Conservation (phyloP, 1,140 invertebrate genomes). For the Drosophila mojavensis region DNA sequence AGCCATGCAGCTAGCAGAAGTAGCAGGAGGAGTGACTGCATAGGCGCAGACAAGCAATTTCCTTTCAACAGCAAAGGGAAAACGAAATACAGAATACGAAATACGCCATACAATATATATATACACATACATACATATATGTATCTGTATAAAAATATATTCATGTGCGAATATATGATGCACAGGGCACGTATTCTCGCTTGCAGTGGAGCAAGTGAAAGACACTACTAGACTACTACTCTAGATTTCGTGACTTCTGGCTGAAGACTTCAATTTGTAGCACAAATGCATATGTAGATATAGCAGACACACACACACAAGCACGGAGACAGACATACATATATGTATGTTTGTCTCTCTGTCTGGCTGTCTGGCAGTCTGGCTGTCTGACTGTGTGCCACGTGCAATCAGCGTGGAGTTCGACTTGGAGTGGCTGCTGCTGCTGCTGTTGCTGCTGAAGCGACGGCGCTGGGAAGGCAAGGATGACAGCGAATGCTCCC, state of each 20-base stretch:
- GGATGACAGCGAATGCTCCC: conserved; percentile 47
- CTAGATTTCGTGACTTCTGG: conserved; percentile 79
- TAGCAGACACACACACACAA: neutral
- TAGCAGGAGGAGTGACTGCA: neutral
- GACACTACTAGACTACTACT: conserved; percentile 72
- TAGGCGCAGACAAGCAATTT: conserved; percentile 52
- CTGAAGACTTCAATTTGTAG: conserved; percentile 79
- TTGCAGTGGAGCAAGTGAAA: conserved; percentile 47
- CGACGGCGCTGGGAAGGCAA: conserved; percentile 38
- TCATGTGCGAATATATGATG: conserved; percentile 6
- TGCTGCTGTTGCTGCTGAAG: conserved; percentile 32
- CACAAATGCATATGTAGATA: conserved; percentile 36
- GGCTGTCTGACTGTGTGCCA: conserved; percentile 47
- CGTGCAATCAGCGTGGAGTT: conserved; percentile 73
- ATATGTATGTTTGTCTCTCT: conserved; percentile 4
- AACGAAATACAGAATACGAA: conserved; percentile 65
- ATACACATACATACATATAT: neutral
- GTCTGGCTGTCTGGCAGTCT: conserved; percentile 6
- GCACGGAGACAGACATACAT: neutral
- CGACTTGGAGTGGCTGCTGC: conserved; percentile 54
- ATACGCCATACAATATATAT: conserved; percentile 26
- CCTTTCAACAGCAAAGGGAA: conserved; percentile 68
- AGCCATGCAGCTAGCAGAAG: conserved; percentile 48
- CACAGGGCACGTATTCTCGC: conserved; percentile 56
- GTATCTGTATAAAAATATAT: neutral